phyloP scores from a whole-genome alignment of 2,888 invertebrate genomes.

The Biston stratarius region DNA sequence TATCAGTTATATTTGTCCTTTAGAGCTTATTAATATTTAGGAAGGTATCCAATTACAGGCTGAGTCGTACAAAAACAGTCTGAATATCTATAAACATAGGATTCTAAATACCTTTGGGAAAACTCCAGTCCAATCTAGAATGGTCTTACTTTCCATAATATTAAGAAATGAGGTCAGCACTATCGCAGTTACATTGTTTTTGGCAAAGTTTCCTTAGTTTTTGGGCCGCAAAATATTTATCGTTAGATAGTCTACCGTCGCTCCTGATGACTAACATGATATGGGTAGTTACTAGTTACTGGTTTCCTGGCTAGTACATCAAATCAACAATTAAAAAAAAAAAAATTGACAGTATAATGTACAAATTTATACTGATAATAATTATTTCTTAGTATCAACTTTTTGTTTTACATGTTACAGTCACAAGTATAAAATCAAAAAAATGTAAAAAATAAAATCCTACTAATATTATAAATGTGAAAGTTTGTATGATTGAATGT shows the following conservation, averaged over 20 bases:
- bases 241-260: not conserved
- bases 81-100: not conserved
- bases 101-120: not conserved
- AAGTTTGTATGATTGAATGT: too few species aligned
- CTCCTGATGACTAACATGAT: too few species aligned
- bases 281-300: too few species aligned
- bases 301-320: too few species aligned
- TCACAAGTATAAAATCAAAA: too few species aligned
- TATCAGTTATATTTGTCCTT: not conserved
- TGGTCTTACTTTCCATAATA: slow-evolving; percentile 5
- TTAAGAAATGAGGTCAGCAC: slow-evolving; percentile 12
- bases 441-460: too few species aligned
- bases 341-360: too few species aligned
- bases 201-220: slow-evolving; percentile 12
- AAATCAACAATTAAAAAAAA: too few species aligned
- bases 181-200: slow-evolving; percentile 23
- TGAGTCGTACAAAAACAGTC: not conserved
- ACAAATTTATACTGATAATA: too few species aligned
- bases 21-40: not conserved
- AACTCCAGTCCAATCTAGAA: not conserved
- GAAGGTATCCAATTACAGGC: not conserved
- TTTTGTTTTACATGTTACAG: too few species aligned
- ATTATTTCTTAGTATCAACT: too few species aligned
- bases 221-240: slow-evolving; percentile 2
- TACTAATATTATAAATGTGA: too few species aligned